Percentiles rank a stretch among this genome's conserved stretches.
Evolutionary conservation across 2,888 invertebrate species (phyloP).

Genomic region (Scaptomyza caliginosa): DNA sequence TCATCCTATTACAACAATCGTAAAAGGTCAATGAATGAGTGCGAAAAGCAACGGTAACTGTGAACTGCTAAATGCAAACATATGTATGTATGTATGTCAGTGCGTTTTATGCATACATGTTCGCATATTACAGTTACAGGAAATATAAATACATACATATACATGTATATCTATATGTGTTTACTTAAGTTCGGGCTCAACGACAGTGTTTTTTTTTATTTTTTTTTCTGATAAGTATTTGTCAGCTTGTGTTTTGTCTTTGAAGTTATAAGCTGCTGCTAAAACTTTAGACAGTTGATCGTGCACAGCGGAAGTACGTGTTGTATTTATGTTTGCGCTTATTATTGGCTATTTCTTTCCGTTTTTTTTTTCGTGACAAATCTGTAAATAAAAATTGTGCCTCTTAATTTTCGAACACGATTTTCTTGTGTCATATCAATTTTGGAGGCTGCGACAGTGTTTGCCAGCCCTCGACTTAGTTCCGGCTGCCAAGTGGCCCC

Average conservation of each 20-base stretch:
- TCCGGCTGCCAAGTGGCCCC: conserved; percentile 54
- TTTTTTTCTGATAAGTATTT: background rate
- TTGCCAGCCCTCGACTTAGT: conserved; percentile 47
- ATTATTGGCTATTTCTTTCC: conserved; percentile 34
- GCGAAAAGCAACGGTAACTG: conserved; percentile 32
- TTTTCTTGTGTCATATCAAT: conserved; percentile 44
- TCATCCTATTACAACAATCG: conserved; percentile 40
- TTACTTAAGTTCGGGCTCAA: conserved; percentile 8
- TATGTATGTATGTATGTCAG: background rate
- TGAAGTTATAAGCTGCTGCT: background rate
- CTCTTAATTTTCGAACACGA: conserved; percentile 54
- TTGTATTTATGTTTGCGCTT: conserved; percentile 34
- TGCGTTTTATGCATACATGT: background rate
- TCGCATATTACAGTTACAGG: conserved; percentile 18
- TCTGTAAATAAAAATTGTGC: conserved; percentile 22
- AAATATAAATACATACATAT: conserved; percentile 17
- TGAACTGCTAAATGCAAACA: conserved; percentile 20
- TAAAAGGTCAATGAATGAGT: conserved; percentile 44
- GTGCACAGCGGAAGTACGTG: conserved; percentile 56
- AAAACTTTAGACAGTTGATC: conserved; percentile 14
- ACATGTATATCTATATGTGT: too few species aligned
- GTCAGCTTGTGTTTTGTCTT: conserved; percentile 4
- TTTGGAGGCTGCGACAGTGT: conserved; percentile 24
- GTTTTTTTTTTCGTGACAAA: conserved; percentile 62
- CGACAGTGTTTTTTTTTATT: too few species aligned